These are phyloP conservation scores for Dasysyrphus tricinctus DNA, from an alignment of 2,888 invertebrate genomes.

Conservation along the genomic window DNA sequence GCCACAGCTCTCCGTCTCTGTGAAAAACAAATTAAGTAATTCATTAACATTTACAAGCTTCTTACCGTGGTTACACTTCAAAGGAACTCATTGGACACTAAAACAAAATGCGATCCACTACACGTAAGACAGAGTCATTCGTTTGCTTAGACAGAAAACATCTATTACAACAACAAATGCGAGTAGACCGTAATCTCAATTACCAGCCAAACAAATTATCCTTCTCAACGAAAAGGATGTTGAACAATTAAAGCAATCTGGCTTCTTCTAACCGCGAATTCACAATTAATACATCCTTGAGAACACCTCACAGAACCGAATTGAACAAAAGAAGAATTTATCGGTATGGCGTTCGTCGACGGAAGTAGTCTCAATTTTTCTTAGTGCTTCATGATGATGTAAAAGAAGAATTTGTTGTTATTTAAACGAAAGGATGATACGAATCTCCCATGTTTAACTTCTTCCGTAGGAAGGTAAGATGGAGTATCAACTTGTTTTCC, in stretches of 20 bases:
- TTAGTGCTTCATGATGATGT: background rate
- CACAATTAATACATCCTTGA: slow-evolving; percentile 79
- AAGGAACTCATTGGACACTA: slow-evolving; percentile 55
- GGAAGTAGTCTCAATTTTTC: slow-evolving; percentile 4
- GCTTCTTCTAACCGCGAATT: slow-evolving; percentile 77
- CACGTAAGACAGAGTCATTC: slow-evolving; percentile 47
- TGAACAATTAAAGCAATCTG: slow-evolving; percentile 79
- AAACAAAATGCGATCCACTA: slow-evolving; percentile 26
- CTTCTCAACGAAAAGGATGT: slow-evolving; percentile 78
- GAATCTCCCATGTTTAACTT: background rate
- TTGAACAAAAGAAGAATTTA: slow-evolving; percentile 60
- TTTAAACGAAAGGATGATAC: background rate
- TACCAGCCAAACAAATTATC: slow-evolving; percentile 79
- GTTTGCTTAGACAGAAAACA: slow-evolving; percentile 72
- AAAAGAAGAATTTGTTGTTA: background rate
- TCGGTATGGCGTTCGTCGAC: background rate
- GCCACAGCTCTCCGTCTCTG: slow-evolving; percentile 16
- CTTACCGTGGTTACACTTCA: slow-evolving; percentile 68
- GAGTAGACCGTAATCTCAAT: slow-evolving; percentile 77
- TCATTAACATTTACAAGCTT: slow-evolving; percentile 74
- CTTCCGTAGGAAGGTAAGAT: background rate
- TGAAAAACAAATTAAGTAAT: slow-evolving; percentile 72
- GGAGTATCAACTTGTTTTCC: no score
- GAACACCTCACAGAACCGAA: slow-evolving; percentile 69
- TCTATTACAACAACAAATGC: slow-evolving; percentile 59